Evolutionary conservation across 92 coral and sea anemone species (phyloP).

Genomic region (Ricordea florida): DNA sequence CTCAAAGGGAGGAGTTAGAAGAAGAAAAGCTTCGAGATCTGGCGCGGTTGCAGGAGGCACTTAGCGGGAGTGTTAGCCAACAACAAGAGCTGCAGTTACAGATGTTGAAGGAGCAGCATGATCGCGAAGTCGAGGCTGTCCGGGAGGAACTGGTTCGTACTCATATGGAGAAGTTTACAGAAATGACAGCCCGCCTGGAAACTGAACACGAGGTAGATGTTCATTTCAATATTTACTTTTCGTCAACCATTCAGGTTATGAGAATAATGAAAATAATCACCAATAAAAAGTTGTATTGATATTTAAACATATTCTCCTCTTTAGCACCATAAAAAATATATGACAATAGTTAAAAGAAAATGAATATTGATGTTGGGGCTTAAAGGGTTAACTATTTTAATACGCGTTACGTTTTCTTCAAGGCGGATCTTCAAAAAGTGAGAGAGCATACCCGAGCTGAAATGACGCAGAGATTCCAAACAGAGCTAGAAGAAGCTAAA

Average conservation of each 20-base stretch:
- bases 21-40: conserved; percentile 78
- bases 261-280: too few relatives aligned
- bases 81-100: conserved; percentile 87
- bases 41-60: conserved; percentile 70
- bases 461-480: conserved; percentile 75
- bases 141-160: conserved; percentile 92
- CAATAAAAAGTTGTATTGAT: too few relatives aligned
- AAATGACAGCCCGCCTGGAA: conserved; percentile 90
- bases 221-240: too few relatives aligned
- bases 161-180: conserved; percentile 96
- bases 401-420: background rate
- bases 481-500: conserved; percentile 89
- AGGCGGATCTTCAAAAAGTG: conserved; percentile 68
- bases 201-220: conserved; percentile 79
- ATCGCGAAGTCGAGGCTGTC: conserved; percentile 85
- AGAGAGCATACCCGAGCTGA: conserved; percentile 69
- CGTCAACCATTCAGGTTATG: too few relatives aligned
- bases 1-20: conserved; percentile 70
- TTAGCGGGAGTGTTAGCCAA: conserved; percentile 88
- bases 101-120: conserved; percentile 92
- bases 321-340: too few relatives aligned
- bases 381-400: too few relatives aligned
- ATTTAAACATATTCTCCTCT: too few relatives aligned
- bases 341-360: too few relatives aligned
- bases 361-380: too few relatives aligned